These are phyloP conservation scores for Eledone cirrhosa DNA, from an alignment of 2,888 invertebrate species.

Conservation along the genomic window DNA sequence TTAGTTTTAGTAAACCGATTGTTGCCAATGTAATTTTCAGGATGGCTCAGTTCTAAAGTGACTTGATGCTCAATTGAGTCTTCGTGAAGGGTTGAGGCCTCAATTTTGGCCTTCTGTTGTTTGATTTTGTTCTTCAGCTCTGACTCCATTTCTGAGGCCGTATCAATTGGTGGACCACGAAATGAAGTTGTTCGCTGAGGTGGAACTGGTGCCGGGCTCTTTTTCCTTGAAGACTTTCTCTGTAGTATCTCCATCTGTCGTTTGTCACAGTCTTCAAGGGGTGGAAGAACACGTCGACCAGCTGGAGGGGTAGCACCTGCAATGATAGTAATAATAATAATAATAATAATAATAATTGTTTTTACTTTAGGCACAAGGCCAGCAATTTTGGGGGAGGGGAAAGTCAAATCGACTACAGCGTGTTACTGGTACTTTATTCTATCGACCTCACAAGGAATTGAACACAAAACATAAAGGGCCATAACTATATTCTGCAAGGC, in stretches of 20 bases:
- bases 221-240: slow-evolving; percentile 48
- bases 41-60: not conserved
- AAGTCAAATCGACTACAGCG: too few species aligned
- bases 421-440: too few species aligned
- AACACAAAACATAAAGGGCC: too few species aligned
- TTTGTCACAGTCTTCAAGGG: slow-evolving; percentile 48
- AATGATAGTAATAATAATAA: slow-evolving; percentile 23
- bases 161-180: slow-evolving; percentile 50
- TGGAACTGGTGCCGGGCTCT: slow-evolving; percentile 82
- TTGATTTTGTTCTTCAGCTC: slow-evolving; percentile 60
- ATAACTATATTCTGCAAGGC: too few species aligned
- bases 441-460: too few species aligned
- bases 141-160: slow-evolving; percentile 44
- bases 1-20: slow-evolving; percentile 5
- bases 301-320: slow-evolving; percentile 60
- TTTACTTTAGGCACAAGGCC: too few species aligned
- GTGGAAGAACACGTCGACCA: slow-evolving; percentile 51
- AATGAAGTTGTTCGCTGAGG: slow-evolving; percentile 93
- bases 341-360: too few species aligned
- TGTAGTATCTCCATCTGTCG: slow-evolving; percentile 53
- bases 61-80: slow-evolving; percentile 43
- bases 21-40: slow-evolving; percentile 26
- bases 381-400: too few species aligned
- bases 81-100: slow-evolving; percentile 51
- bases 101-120: slow-evolving; percentile 58